These are phyloP conservation scores for Oryzias celebensis DNA, from an alignment of 2,113 vertebrate genomes.

Conservation along the genomic window DNA sequence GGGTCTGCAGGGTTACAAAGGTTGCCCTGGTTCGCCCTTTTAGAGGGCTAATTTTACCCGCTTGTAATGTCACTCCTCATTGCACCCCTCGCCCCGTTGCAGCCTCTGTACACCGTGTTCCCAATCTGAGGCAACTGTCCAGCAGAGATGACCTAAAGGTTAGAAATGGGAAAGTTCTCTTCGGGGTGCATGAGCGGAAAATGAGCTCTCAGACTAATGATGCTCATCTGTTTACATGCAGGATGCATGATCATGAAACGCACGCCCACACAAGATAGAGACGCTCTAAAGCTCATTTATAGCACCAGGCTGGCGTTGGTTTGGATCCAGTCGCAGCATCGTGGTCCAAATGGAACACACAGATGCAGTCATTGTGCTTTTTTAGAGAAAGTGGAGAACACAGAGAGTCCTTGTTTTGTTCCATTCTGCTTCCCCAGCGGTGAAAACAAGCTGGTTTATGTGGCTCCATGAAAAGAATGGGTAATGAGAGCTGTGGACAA, in stretches of 20 bases:
- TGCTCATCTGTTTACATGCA: neutral
- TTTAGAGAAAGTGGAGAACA: neutral
- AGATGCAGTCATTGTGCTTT: neutral
- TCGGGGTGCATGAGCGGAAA: neutral
- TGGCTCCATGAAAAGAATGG: slow-evolving; percentile 20
- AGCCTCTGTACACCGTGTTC: slow-evolving; percentile 42
- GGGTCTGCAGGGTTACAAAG: slow-evolving; percentile 22
- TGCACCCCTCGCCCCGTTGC: slow-evolving; percentile 15
- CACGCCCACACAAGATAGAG: slow-evolving; percentile 12
- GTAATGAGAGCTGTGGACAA: slow-evolving; percentile 1
- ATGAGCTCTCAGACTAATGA: neutral
- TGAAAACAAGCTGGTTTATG: slow-evolving; percentile 22
- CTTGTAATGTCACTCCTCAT: slow-evolving; percentile 45
- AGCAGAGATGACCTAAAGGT: neutral
- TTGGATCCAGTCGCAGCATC: neutral
- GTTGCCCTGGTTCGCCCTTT: slow-evolving; percentile 11
- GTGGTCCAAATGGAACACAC: neutral
- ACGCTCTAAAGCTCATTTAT: neutral
- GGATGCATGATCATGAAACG: slow-evolving; percentile 19
- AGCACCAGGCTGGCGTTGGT: neutral
- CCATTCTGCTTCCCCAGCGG: neutral
- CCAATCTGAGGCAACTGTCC: neutral
- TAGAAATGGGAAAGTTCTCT: slow-evolving; percentile 6
- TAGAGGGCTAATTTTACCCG: slow-evolving; percentile 67
- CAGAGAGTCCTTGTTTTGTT: slow-evolving; percentile 1